These are phyloP conservation scores for Pangasius sanitwongsei DNA, from an alignment of 2,797 vertebrate species.

Conservation along the genomic window DNA sequence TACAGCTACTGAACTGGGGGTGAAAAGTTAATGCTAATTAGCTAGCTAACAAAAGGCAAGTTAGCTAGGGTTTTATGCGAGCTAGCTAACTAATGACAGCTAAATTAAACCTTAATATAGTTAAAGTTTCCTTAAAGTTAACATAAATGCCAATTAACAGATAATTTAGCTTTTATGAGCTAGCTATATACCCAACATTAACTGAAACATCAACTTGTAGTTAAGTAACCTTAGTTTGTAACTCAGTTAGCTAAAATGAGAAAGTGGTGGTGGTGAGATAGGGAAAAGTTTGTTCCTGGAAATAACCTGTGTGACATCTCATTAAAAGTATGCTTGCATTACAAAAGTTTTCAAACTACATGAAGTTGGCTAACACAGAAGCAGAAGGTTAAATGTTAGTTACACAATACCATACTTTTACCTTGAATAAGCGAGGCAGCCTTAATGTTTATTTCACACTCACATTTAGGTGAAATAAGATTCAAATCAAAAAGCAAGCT, in stretches of 20 bases:
- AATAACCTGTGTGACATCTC: not conserved
- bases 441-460: not conserved
- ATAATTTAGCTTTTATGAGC: not conserved
- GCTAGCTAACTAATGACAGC: not conserved
- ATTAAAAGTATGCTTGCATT: not conserved
- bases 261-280: not conserved
- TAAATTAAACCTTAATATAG: not conserved
- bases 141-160: not conserved
- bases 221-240: not conserved
- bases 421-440: slow-evolving; percentile 10
- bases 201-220: not conserved
- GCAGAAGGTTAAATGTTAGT: too few relatives aligned
- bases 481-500: slow-evolving; percentile 31
- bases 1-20: not conserved
- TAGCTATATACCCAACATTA: not conserved
- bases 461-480: not conserved
- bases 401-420: not conserved
- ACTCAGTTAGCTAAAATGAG: not conserved
- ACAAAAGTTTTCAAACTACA: not conserved
- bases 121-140: not conserved
- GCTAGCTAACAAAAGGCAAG: not conserved
- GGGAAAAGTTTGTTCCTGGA: not conserved
- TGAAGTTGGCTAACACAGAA: not conserved
- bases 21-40: not conserved
- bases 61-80: not conserved